phyloP scores from a whole-genome alignment of 1,140 invertebrate genomes.

The Lepidostoma basale region DNA sequence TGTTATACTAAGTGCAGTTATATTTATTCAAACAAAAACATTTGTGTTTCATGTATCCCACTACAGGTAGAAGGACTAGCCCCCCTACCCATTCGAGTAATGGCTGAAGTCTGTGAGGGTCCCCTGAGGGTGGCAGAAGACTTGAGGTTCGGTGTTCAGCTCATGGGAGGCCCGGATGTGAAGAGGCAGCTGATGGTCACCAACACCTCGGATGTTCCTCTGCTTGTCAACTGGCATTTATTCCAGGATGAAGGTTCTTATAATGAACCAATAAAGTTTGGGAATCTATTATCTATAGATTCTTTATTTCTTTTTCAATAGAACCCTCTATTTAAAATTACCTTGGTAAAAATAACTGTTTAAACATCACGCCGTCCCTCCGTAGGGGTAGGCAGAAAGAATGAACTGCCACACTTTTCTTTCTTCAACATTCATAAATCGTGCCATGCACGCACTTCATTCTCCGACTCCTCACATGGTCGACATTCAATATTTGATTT shows the following conservation, averaged over 20 bases:
- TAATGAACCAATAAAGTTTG: no score
- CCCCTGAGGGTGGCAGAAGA: background rate
- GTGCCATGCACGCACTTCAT: no score
- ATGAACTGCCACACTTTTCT: no score
- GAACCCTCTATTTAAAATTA: no score
- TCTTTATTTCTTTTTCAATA: no score
- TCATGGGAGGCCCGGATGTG: background rate
- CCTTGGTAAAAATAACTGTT: no score
- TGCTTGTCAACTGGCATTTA: conserved; percentile 8
- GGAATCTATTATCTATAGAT: no score
- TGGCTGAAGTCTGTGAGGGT: background rate
- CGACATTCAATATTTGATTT: no score
- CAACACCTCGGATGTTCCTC: conserved; percentile 11
- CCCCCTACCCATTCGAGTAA: background rate
- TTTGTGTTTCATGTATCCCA: background rate
- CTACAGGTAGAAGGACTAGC: conserved; percentile 10
- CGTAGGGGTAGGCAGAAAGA: no score
- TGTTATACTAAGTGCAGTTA: background rate
- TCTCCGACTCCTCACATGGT: no score
- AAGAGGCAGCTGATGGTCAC: background rate
- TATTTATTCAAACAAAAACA: background rate
- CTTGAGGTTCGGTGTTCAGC: background rate
- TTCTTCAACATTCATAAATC: no score
- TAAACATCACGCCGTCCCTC: no score
- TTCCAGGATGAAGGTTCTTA: conserved; percentile 11